Evolutionary conservation across 2,797 vertebrate species (phyloP), one percentile per base, ranked within the genome.

Genomic region (Chiroxiphia lanceolata): DNA sequence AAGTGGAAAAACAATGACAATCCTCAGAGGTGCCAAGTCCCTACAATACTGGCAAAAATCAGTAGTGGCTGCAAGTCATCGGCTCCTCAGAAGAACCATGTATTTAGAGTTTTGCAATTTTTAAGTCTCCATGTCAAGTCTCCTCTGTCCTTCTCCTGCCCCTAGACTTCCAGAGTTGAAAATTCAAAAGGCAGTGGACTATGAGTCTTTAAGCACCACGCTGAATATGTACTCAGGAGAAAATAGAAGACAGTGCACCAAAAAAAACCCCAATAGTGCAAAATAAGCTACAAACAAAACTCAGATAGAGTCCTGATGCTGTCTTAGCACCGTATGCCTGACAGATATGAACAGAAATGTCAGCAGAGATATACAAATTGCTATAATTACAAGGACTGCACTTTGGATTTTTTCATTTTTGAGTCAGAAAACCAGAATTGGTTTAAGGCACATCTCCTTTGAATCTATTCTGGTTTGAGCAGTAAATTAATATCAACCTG

Each of bases 401-500:
- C n/a, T 56, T 90, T 5, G 1, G 11, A 33, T 44, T 67, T 82
- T 87, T 84, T 63, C 2, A 17, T n/a, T 86, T 82, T 53, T 63
- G n/a, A 80, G 38, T 80, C 50, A 83, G 69, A 67, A 91, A 89
- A 45, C 4, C 45, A 90, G 48, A 82, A 74, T 2, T 75, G 15
- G 26, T 79, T 90, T 78, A 80, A 94, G 20, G 89, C 20, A 44
- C 13, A 16, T 50, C 29, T 88, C 51, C 16, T 89, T 77, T 67
- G 42, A 83, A 64, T 63, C 34, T 42, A 2, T 87, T 93, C 70
- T 74, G 18, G 9, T 78, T 76, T 77, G 45, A 71, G 5, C n/a
- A 63, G 53, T 74, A 90, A 83, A 74, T 76, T 71, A 67, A 88
- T 86, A 89, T 44, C 31, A 78, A 50, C 36, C 33, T 86, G 21